phyloP scores from a whole-genome alignment of 2,113 vertebrate genomes.

The Circaetus cinerascens region DNA sequence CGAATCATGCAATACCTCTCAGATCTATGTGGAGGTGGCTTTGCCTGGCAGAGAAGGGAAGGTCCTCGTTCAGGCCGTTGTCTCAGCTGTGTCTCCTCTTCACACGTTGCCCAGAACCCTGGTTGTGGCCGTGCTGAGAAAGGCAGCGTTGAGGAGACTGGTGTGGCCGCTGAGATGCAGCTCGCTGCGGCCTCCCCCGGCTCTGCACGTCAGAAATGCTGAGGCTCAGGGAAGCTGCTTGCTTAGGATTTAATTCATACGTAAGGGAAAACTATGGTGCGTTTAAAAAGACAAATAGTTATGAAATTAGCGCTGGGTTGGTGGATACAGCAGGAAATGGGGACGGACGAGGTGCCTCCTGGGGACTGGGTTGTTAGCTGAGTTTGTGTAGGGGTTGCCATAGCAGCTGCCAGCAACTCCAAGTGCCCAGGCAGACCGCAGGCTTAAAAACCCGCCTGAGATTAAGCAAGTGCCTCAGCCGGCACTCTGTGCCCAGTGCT shows the following conservation, averaged over 20 bases:
- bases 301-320: not conserved
- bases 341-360: not conserved
- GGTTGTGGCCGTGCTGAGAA: not conserved
- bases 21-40: not conserved
- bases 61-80: rapidly evolving
- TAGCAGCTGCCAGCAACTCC: not conserved
- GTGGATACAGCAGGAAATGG: not conserved
- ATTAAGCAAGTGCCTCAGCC: not conserved
- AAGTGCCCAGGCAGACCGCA: not conserved
- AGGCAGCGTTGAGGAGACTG: not conserved
- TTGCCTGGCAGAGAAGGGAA: not conserved
- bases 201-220: not conserved
- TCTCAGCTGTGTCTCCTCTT: too few relatives aligned
- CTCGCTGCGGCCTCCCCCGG: not conserved
- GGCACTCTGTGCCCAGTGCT: rapidly evolving
- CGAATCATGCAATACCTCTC: rapidly evolving
- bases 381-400: conserved; percentile 49
- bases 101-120: rapidly evolving
- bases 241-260: not conserved
- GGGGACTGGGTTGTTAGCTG: not conserved
- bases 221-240: not conserved
- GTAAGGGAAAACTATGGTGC: not conserved
- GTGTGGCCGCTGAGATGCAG: not conserved
- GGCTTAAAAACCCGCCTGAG: not conserved
- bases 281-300: not conserved